Conservation (phyloP, 2,888 invertebrate genomes). For the Andrena hattorfiana region DNA sequence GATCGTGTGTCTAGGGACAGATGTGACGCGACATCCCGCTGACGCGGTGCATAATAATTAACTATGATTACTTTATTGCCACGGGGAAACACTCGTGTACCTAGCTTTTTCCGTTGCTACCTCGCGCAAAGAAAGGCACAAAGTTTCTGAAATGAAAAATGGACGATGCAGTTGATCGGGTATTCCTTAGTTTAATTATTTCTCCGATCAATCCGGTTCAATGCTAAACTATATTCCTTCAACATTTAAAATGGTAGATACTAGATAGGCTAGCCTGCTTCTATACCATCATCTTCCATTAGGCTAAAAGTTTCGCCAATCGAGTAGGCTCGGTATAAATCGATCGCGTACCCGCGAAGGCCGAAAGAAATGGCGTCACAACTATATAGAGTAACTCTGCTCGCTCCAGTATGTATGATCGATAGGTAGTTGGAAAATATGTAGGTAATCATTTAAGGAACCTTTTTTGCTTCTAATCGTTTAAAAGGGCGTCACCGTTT, state of each 20-base stretch:
- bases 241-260: background rate
- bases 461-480: too few species aligned
- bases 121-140: too few species aligned
- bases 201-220: too few species aligned
- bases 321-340: constrained; percentile 39
- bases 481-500: constrained; percentile 11
- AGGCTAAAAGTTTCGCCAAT: constrained; percentile 51
- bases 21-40: background rate
- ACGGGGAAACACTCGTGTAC: background rate
- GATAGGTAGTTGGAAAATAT: background rate
- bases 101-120: too few species aligned
- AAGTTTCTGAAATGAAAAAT: too few species aligned
- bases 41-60: background rate
- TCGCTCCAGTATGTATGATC: constrained; percentile 16
- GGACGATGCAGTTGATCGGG: too few species aligned
- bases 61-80: constrained; percentile 8
- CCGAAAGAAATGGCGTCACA: constrained; percentile 55
- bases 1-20: background rate
- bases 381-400: constrained; percentile 28
- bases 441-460: too few species aligned
- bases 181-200: too few species aligned
- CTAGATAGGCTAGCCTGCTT: background rate
- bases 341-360: constrained; percentile 53
- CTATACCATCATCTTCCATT: background rate
- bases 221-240: background rate